These are phyloP conservation scores for Mechanitis messenoides DNA, from an alignment of 2,888 invertebrate genomes.

Conservation along the genomic window DNA sequence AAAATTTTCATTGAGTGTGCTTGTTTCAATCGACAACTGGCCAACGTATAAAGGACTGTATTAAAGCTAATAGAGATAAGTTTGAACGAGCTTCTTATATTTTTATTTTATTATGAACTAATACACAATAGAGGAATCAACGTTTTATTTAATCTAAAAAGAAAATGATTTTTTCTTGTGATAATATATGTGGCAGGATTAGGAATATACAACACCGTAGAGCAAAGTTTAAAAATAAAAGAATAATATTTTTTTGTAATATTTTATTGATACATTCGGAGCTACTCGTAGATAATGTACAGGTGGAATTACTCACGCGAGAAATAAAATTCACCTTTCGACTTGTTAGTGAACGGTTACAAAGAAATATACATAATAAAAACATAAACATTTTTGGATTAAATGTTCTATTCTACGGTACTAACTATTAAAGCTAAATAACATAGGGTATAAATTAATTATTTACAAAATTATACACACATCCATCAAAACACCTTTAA, in stretches of 20 bases:
- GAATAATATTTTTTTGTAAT: conserved; percentile 20
- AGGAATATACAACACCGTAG: too few relatives aligned
- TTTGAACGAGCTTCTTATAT: too few relatives aligned
- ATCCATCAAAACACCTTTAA: conserved; percentile 13
- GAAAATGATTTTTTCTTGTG: too few relatives aligned
- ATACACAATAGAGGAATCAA: too few relatives aligned
- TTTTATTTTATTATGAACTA: too few relatives aligned
- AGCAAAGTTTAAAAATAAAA: conserved; percentile 1
- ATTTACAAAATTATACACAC: conserved; percentile 73
- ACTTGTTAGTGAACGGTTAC: conserved; percentile 1
- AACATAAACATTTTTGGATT: conserved; percentile 66
- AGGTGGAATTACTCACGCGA: conserved; percentile 23
- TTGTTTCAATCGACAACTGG: too few relatives aligned
- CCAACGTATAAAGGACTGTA: too few relatives aligned
- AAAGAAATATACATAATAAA: conserved; percentile 46
- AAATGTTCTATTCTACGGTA: conserved; percentile 56
- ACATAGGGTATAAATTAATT: conserved; percentile 67
- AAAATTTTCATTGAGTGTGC: too few relatives aligned
- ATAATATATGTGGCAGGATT: too few relatives aligned
- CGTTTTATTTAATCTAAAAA: too few relatives aligned
- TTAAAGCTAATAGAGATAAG: too few relatives aligned
- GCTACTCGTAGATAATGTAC: conserved; percentile 26
- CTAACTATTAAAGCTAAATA: conserved; percentile 74
- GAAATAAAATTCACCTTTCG: conserved; percentile 28
- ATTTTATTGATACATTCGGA: conserved; percentile 29